Evolutionary conservation across 2,797 vertebrate species (phyloP).

Genomic region (Melanotaenia pygmaea): DNA sequence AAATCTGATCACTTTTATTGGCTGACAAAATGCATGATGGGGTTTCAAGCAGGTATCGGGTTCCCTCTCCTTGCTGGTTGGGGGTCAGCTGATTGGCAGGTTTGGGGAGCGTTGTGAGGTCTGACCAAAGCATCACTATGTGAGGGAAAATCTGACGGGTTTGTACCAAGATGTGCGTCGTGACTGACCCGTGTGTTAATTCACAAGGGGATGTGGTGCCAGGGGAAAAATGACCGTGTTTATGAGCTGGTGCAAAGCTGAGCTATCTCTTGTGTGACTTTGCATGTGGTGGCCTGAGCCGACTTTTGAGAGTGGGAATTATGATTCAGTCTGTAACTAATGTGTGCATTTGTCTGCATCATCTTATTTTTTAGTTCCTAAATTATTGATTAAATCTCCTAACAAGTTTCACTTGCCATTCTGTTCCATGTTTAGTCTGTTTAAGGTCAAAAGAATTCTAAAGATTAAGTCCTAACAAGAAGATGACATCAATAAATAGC

Average conservation of each 20-base stretch:
- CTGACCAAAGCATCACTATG: constrained; percentile 62
- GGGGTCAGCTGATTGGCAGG: constrained; percentile 40
- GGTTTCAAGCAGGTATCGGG: constrained; percentile 27
- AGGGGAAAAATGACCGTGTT: constrained; percentile 68
- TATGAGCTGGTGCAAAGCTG: constrained; percentile 72
- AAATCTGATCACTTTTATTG: constrained; percentile 77
- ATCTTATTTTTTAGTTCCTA: background rate
- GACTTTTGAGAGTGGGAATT: constrained; percentile 8
- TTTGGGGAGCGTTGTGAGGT: constrained; percentile 45
- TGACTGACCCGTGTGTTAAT: constrained; percentile 72
- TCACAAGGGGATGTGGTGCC: constrained; percentile 63
- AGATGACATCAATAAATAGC: background rate
- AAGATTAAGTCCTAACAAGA: background rate
- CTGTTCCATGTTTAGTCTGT: background rate
- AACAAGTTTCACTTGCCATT: background rate
- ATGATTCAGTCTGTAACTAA: constrained; percentile 20
- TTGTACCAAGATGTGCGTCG: constrained; percentile 61
- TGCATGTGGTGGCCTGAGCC: constrained; percentile 8
- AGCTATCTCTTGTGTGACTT: constrained; percentile 30
- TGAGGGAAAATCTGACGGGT: constrained; percentile 66
- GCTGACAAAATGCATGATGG: constrained; percentile 44
- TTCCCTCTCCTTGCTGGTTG: constrained; percentile 40
- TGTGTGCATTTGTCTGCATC: constrained; percentile 14
- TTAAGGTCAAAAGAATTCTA: background rate
- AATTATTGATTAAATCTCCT: background rate